Base-by-base conservation (phyloP, 1,140 invertebrate species). In the Orius insidiosus region DNA sequence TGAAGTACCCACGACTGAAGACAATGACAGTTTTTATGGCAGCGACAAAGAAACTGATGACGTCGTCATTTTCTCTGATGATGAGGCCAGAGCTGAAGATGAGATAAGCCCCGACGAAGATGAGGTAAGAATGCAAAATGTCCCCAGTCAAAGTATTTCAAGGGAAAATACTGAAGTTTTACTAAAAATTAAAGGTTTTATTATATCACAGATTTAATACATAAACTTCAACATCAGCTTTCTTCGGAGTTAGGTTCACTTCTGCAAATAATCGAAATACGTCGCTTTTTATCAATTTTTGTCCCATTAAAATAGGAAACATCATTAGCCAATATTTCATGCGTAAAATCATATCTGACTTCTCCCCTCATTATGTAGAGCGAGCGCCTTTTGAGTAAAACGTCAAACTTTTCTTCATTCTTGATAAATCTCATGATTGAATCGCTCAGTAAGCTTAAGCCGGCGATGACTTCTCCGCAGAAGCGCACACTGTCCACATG, bases 401-500 rank as follows among this genome's bases (percentile, higher is more conserved):
- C 71, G 64, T 94, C 81, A 5, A 79, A 72, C 52, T 39, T 63
- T n/a, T 56, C 73, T 58, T 42, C 75, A 60, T 81, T 77, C 39
- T 79, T 60, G 35, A 75, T 69, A 1, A 98, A 64, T 47, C 85
- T 69, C 92, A 98, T 97, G 10, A 98, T 73, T 54, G 77, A 78
- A 52, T 82, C 73, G 9, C 86, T 92, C 10, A 93, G 60, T 33
- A 98, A 68, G 63, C 85, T 89, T 11, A 98, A 63, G 0, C 94
- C 94, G 34, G 88, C 80, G 52, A 98, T 95, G n/a, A 81, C 81
- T 54, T 78, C 76, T 30, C 94, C 94, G 68, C 94, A 98, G 69
- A 96, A 98, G 87, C 81, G 69, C 13, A 87, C 67, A 58, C 89
- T 89, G 63, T 98, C 95, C 30, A 98, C 75, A 60, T 98, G 95